Percentiles rank a stretch among this genome's conserved stretches.
phyloP scores from a whole-genome alignment of 2,113 vertebrate genomes.

The Phyllopteryx taeniolatus region DNA sequence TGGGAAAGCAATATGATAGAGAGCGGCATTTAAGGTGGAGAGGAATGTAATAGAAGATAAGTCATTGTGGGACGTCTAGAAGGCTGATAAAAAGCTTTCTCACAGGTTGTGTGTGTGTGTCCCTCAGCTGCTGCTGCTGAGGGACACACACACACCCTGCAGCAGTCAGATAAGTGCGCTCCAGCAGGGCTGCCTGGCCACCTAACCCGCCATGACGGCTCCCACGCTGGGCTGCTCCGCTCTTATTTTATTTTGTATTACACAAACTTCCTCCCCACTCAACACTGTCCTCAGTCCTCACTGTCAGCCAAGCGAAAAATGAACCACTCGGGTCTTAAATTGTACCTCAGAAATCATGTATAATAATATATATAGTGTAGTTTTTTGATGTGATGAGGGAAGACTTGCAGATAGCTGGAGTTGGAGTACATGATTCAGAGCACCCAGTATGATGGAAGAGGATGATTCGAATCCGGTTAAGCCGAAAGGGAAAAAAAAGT shows the following conservation, averaged over 20 bases:
- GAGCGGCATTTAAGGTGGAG: background rate
- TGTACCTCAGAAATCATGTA: background rate
- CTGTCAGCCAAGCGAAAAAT: background rate
- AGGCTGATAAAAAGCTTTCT: conserved; percentile 36
- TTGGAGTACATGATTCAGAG: too few relatives aligned
- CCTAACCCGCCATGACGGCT: conserved; percentile 46
- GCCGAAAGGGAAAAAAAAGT: too few relatives aligned
- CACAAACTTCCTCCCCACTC: background rate
- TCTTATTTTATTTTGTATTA: conserved; percentile 20
- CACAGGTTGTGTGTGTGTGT: conserved; percentile 12
- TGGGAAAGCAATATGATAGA: background rate
- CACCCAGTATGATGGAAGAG: too few relatives aligned
- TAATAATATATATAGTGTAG: background rate
- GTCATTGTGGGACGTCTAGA: background rate
- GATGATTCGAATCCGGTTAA: too few relatives aligned
- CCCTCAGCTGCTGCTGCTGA: conserved; percentile 11
- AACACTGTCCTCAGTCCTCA: background rate
- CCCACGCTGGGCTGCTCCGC: conserved; percentile 42
- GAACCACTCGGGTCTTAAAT: background rate
- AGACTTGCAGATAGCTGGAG: too few relatives aligned
- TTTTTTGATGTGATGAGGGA: background rate
- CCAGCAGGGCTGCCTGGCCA: conserved; percentile 51
- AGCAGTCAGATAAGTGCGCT: conserved; percentile 52
- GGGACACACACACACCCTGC: too few relatives aligned
- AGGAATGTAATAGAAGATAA: background rate